Base-by-base conservation (phyloP, 2,113 vertebrate genomes). In the Gallinago media region DNA sequence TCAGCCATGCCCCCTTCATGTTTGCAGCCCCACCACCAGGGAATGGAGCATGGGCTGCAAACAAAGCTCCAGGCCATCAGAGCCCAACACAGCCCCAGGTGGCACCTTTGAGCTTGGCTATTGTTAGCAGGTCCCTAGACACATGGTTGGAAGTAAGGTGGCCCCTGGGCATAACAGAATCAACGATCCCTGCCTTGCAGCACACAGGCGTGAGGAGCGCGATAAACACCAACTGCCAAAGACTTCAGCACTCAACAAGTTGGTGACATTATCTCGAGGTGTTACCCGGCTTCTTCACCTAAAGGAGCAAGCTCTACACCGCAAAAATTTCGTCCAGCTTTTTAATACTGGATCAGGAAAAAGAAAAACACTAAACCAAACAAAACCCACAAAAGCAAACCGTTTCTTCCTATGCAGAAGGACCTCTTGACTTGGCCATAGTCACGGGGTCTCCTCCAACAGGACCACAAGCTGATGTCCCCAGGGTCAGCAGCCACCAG, bases 1-100 rank as follows among this genome's bases (percentile, higher is more conserved):
- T 19, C 2, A 0, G 32, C 44, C 17, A 4, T 27, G 17, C 8
- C 15, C 15, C 31, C 44, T 18, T 66, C 36, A 6, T 1, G 5
- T n/a, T 61, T 23, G 17, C 50, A 44, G 79, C 34, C 47, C 49
- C 2, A 2, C 15, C 11, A 83, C 47, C 34, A 9, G 15, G 22
- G 27, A 26, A 44, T 23, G 36, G 26, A 32, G 9, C 36, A 40
- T 1, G n/a, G 29, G 26, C 31, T 56, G 31, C 72, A 31, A 70
- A 47, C 9, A 11, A 32, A 58, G 36, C 42, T 47, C 25, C 1
- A 3, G 82, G 29, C n/a, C 29, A 18, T 27, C 31, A 36, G 47
- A 14, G 11, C 76, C 61, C 55, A 61, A 31, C 70, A 23, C 1
- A 7, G 38, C 26, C 47, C 27, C 15, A 5, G 11, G 22, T 8